Conservation (phyloP, 2,113 vertebrate species). For the Ariopsis seemanni region DNA sequence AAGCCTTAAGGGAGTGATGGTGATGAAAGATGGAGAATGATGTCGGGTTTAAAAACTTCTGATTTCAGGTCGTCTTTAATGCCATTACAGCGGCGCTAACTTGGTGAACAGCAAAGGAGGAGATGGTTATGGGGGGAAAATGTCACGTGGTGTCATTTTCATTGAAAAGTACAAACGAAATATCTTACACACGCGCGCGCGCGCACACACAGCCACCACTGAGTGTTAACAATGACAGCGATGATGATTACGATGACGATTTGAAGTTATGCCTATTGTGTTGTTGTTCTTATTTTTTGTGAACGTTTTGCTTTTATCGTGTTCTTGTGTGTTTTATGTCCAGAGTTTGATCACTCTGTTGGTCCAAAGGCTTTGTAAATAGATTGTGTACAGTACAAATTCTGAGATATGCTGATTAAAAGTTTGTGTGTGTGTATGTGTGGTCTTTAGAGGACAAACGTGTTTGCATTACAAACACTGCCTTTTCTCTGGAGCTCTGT, state of each 20-base stretch:
- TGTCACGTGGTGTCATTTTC: too few species aligned
- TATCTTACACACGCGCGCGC: too few species aligned
- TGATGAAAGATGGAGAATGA: too few species aligned
- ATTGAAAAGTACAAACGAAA: too few species aligned
- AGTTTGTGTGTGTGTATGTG: constrained; percentile 24
- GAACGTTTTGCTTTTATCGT: constrained; percentile 7
- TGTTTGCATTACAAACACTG: constrained; percentile 40
- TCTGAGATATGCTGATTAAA: not conserved
- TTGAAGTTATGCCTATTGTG: constrained; percentile 15
- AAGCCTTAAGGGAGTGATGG: too few species aligned
- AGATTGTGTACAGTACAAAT: constrained; percentile 45
- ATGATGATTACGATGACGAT: not conserved
- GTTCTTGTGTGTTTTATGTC: constrained; percentile 35
- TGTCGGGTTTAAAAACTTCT: too few species aligned
- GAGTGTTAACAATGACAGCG: constrained; percentile 8
- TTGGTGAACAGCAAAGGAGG: too few species aligned
- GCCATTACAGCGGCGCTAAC: too few species aligned
- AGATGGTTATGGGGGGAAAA: too few species aligned
- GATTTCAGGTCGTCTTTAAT: too few species aligned
- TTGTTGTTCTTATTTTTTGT: not conserved
- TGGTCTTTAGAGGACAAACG: constrained; percentile 40
- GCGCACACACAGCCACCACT: not conserved
- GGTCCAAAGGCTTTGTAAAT: constrained; percentile 54
- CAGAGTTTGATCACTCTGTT: constrained; percentile 38
- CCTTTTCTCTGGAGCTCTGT: constrained; percentile 39